Percentiles rank a stretch among this genome's conserved stretches.
phyloP scores from a whole-genome alignment of 2,797 vertebrate genomes.

The Manis pentadactyla region DNA sequence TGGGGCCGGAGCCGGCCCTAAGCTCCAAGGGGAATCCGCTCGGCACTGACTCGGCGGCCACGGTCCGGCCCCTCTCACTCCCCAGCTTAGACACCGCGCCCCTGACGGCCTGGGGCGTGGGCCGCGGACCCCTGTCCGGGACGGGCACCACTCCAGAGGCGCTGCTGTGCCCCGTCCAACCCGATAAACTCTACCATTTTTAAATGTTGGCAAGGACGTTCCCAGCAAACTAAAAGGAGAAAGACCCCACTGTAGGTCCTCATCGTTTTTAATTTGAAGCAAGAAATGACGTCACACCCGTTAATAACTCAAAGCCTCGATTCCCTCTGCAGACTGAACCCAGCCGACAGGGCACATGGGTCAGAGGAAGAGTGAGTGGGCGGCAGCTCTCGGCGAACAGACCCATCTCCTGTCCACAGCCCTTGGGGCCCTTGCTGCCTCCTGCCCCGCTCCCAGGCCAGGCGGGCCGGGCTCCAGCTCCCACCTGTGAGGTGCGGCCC shows the following conservation, averaged over 20 bases:
- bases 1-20: background rate
- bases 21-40: background rate
- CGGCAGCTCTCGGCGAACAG: rapidly evolving
- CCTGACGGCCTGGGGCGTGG: background rate
- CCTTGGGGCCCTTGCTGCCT: background rate
- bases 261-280: slow-evolving; percentile 53
- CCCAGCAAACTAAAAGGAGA: slow-evolving; percentile 14
- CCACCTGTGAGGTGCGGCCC: background rate
- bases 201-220: background rate
- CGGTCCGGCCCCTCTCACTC: rapidly evolving
- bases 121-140: rapidly evolving
- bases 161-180: background rate
- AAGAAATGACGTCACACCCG: slow-evolving; percentile 36
- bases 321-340: background rate
- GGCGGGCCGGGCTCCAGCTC: background rate
- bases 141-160: rapidly evolving
- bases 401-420: rapidly evolving
- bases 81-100: rapidly evolving
- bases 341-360: background rate
- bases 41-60: background rate
- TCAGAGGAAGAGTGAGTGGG: rapidly evolving
- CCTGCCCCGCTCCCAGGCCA: background rate
- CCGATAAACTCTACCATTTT: rapidly evolving
- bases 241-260: slow-evolving; percentile 1
- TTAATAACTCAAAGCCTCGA: background rate